phyloP scores from a whole-genome alignment of 1,140 invertebrate genomes.

The Caenorhabditis inopinata region DNA sequence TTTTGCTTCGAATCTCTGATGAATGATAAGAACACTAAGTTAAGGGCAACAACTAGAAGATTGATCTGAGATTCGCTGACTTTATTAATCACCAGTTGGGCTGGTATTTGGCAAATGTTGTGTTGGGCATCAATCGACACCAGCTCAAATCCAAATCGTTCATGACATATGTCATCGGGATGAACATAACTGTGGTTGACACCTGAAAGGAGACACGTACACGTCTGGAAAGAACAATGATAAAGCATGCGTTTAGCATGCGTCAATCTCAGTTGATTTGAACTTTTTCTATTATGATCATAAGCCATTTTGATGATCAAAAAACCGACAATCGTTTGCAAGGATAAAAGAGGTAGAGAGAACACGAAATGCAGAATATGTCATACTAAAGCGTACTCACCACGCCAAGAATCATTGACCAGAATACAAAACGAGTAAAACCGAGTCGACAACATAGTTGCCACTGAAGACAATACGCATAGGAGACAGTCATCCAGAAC shows the following conservation, averaged over 20 bases:
- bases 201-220: constrained; percentile 21
- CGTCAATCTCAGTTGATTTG: neutral
- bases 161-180: constrained; percentile 48
- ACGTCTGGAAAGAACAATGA: neutral
- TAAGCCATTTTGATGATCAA: too few species aligned
- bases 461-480: constrained; percentile 47
- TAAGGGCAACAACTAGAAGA: neutral
- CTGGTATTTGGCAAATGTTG: constrained; percentile 42
- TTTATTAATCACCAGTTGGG: constrained; percentile 37
- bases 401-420: constrained; percentile 33
- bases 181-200: constrained; percentile 39
- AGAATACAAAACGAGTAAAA: constrained; percentile 38
- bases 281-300: neutral
- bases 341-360: too few species aligned
- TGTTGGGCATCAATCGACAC: constrained; percentile 49
- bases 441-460: constrained; percentile 49
- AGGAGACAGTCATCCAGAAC: constrained; percentile 51
- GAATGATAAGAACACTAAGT: neutral
- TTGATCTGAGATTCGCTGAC: neutral
- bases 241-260: neutral
- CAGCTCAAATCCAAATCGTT: constrained; percentile 48
- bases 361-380: too few species aligned
- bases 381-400: constrained; percentile 6
- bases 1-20: neutral
- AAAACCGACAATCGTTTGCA: too few species aligned